A percentile compares a stretch with the other conserved stretches of the same genome.
phyloP scores from a whole-genome alignment of 2,113 vertebrate species.

The Aythya baeri region DNA sequence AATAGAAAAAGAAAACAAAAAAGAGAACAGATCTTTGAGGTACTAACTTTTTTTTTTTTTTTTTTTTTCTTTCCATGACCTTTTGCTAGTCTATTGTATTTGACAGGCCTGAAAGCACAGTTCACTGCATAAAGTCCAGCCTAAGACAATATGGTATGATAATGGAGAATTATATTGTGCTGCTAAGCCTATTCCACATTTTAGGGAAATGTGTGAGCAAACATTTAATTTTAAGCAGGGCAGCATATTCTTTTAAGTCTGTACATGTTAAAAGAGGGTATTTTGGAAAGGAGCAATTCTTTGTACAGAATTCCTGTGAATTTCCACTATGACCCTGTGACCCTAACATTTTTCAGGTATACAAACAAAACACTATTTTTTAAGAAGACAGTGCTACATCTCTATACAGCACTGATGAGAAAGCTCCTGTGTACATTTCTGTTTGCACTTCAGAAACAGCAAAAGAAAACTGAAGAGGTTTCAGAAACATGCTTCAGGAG shows the following conservation, averaged over 20 bases:
- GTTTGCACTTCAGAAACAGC: neutral
- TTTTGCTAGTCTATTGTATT: neutral
- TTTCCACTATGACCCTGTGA: neutral
- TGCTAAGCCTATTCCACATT: neutral
- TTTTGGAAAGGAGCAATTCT: neutral
- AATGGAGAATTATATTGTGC: neutral
- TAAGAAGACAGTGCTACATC: neutral
- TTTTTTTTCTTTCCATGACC: neutral
- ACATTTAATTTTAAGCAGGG: neutral
- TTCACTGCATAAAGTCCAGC: neutral
- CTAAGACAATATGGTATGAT: neutral
- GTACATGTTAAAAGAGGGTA: neutral
- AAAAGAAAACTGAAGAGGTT: neutral
- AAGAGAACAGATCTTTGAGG: neutral
- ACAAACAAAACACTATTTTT: neutral
- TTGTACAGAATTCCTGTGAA: neutral
- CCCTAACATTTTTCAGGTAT: neutral
- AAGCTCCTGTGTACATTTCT: neutral
- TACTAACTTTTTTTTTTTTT: neutral
- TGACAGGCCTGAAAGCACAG: neutral
- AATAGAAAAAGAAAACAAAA: neutral
- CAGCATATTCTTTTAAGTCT: neutral
- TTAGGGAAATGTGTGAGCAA: neutral
- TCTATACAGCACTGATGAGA: neutral
- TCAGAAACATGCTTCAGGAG: neutral